These are phyloP conservation scores for Corythoichthys intestinalis DNA, from an alignment of 2,113 vertebrate species.

Conservation along the genomic window DNA sequence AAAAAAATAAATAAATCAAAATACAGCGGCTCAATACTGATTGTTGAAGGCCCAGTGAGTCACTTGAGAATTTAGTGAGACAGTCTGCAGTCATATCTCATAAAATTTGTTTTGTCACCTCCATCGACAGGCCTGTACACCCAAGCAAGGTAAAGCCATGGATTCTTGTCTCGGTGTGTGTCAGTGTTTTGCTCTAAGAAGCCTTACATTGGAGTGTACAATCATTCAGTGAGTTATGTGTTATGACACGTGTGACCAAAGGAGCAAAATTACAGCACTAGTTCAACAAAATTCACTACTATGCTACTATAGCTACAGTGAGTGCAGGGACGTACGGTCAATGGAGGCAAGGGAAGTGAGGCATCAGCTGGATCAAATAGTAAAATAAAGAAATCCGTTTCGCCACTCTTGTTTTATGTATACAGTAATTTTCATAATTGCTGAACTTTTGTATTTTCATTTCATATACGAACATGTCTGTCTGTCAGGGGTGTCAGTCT, in stretches of 20 bases:
- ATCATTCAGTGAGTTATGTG: constrained; percentile 37
- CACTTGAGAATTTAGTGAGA: constrained; percentile 40
- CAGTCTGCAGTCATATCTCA: constrained; percentile 30
- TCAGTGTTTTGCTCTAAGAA: constrained; percentile 6
- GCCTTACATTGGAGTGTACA: constrained; percentile 36
- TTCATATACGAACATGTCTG: too few relatives aligned
- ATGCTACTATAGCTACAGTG: background rate
- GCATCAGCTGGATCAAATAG: too few relatives aligned
- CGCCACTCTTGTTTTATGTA: too few relatives aligned
- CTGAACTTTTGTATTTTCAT: too few relatives aligned
- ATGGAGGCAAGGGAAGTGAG: too few relatives aligned
- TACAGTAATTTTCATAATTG: too few relatives aligned
- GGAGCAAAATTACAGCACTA: constrained; percentile 1
- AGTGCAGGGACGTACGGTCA: too few relatives aligned
- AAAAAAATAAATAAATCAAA: too few relatives aligned
- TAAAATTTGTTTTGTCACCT: constrained; percentile 39
- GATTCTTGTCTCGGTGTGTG: constrained; percentile 19
- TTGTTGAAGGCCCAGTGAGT: constrained; percentile 35
- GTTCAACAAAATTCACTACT: constrained; percentile 5
- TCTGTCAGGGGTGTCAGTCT: too few relatives aligned
- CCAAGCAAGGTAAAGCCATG: constrained; percentile 31
- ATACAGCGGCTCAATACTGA: constrained; percentile 22
- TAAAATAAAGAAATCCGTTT: too few relatives aligned
- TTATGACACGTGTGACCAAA: constrained; percentile 16
- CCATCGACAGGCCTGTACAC: constrained; percentile 23